Conservation (phyloP, 2,113 vertebrate genomes). For the Odontophorus gujanensis region DNA sequence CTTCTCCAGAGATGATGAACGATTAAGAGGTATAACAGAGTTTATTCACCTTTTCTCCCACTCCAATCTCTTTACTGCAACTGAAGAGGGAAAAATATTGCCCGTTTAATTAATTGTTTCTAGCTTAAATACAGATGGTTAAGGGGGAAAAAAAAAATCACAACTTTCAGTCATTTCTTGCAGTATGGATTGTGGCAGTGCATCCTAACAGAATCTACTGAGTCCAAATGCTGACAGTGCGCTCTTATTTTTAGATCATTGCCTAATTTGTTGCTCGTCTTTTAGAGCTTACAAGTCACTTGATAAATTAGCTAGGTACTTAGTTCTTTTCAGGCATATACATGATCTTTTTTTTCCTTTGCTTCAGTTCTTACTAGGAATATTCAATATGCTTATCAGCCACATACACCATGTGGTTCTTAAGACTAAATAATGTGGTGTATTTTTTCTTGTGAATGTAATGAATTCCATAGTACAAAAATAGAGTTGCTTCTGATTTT, state of each 20-base stretch:
- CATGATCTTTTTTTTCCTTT: neutral
- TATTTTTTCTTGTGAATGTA: neutral
- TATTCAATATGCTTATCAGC: neutral
- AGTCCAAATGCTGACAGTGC: neutral
- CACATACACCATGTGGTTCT: neutral
- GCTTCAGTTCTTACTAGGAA: neutral
- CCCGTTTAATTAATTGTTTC: neutral
- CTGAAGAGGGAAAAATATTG: neutral
- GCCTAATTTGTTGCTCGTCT: neutral
- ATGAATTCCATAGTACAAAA: neutral
- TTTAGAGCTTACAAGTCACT: neutral
- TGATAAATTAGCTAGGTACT: neutral
- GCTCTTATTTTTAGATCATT: neutral
- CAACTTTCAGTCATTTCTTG: neutral
- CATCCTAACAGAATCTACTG: neutral
- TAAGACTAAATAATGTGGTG: neutral
- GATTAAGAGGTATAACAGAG: conserved; percentile 81
- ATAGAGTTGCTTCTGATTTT: neutral
- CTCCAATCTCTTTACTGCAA: neutral
- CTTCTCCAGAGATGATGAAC: conserved; percentile 83
- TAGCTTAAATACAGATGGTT: neutral
- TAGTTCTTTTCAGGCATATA: neutral
- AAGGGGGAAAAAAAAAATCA: neutral
- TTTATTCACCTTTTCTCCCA: neutral
- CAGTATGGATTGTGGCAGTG: neutral